phyloP scores from a whole-genome alignment of 2,888 invertebrate genomes.

The Empis livida region DNA sequence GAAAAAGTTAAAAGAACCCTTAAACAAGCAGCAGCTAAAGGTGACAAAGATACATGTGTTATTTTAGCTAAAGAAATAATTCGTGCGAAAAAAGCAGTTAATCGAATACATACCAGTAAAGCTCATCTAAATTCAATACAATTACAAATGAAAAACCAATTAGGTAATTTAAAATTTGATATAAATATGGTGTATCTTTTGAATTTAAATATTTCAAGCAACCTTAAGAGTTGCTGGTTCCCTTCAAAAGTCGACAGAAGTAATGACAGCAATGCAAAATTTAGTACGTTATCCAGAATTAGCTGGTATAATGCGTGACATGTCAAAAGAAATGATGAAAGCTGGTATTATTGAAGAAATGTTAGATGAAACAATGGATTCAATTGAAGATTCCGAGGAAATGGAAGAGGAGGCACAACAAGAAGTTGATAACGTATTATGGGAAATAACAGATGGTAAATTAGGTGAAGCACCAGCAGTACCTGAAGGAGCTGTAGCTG shows the following conservation, averaged over 20 bases:
- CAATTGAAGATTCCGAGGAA: constrained; percentile 84
- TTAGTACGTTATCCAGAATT: constrained; percentile 85
- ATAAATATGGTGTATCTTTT: not conserved
- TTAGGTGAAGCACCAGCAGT: constrained; percentile 82
- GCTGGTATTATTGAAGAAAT: constrained; percentile 98
- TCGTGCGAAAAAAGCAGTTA: constrained; percentile 72
- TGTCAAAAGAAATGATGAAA: constrained; percentile 99
- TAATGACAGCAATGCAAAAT: constrained; percentile 96
- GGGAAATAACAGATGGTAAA: constrained; percentile 84
- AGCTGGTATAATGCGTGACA: constrained; percentile 89
- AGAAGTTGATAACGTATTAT: constrained; percentile 84
- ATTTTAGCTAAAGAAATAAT: constrained; percentile 90
- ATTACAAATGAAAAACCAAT: constrained; percentile 95
- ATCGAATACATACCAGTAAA: constrained; percentile 88
- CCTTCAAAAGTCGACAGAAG: constrained; percentile 90
- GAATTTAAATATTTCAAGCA: constrained; percentile 42
- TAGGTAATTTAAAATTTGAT: constrained; percentile 45
- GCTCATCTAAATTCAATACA: constrained; percentile 95
- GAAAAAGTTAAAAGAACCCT: constrained; percentile 88
- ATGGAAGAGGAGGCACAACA: constrained; percentile 92
- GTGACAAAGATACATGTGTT: constrained; percentile 84
- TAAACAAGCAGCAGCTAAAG: constrained; percentile 92
- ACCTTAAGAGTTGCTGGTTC: constrained; percentile 87
- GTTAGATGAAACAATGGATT: constrained; percentile 94
- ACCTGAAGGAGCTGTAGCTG: constrained; percentile 49